Percentiles rank a stretch among this genome's conserved stretches.
Conservation (phyloP, 2,797 vertebrate genomes). For the Dallia pectoralis region DNA sequence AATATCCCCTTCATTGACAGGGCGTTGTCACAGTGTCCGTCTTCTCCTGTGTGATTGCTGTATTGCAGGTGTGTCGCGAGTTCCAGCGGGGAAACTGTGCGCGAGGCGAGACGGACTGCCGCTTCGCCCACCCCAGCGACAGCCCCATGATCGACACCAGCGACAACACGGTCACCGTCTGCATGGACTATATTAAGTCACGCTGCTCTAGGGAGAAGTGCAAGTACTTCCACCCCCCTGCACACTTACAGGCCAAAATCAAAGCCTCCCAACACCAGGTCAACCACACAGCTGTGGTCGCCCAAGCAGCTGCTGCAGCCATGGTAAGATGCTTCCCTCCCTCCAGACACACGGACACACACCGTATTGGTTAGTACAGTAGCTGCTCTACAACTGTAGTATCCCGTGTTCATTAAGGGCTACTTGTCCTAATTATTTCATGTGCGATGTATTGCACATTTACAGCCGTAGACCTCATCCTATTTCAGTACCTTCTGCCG, state of each 20-base stretch:
- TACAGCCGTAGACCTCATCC: constrained; percentile 1
- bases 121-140: constrained; percentile 97
- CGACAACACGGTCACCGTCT: constrained; percentile 99
- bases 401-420: not conserved
- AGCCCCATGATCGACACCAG: constrained; percentile 98
- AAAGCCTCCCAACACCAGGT: constrained; percentile 97
- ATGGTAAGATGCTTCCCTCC: constrained; percentile 67
- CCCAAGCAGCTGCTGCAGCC: constrained; percentile 85
- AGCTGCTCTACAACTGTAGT: not conserved
- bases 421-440: constrained; percentile 1
- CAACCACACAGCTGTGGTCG: constrained; percentile 90
- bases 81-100: constrained; percentile 99
- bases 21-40: not conserved
- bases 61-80: constrained; percentile 93
- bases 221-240: constrained; percentile 99
- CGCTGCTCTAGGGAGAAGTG: constrained; percentile 99
- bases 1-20: not conserved
- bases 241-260: constrained; percentile 99
- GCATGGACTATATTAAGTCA: constrained; percentile 99
- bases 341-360: not conserved
- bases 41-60: constrained; percentile 27
- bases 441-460: not conserved
- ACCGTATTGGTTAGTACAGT: not conserved
- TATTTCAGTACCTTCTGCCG: not conserved
- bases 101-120: constrained; percentile 97